Conservation (phyloP, 2,113 vertebrate species). For the Micronycteris hirsuta region DNA sequence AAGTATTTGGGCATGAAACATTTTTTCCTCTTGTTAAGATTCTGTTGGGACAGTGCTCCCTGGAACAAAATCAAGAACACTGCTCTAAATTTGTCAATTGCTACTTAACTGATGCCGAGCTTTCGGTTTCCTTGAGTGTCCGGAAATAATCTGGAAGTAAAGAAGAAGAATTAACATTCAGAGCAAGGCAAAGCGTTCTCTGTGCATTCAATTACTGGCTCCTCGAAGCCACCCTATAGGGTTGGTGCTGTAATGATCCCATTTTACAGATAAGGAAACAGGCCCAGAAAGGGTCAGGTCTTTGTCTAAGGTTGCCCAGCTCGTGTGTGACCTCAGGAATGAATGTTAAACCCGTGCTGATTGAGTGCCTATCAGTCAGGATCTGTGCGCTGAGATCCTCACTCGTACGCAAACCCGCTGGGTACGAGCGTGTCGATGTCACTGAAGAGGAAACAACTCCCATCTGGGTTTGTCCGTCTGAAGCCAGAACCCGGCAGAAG, state of each 20-base stretch:
- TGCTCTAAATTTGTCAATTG: neutral
- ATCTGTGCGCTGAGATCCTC: neutral
- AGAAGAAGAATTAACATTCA: neutral
- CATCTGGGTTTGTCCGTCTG: neutral
- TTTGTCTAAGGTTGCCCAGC: neutral
- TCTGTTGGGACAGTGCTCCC: neutral
- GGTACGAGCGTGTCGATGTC: neutral
- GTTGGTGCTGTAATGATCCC: neutral
- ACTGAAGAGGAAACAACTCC: neutral
- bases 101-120: slow-evolving; percentile 1
- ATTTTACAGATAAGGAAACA: slow-evolving; percentile 28
- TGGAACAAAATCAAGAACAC: slow-evolving; percentile 1
- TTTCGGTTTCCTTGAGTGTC: neutral
- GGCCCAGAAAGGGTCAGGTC: neutral
- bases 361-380: neutral
- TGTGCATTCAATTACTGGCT: neutral
- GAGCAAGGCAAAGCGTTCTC: neutral
- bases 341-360: neutral
- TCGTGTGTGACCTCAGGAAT: neutral
- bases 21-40: neutral
- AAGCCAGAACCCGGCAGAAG: neutral
- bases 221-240: neutral
- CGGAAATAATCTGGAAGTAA: neutral
- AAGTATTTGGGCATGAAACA: neutral
- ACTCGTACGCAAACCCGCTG: neutral